These are phyloP conservation scores for Lucifuga dentata DNA, from an alignment of 2,113 vertebrate species.

Conservation along the genomic window DNA sequence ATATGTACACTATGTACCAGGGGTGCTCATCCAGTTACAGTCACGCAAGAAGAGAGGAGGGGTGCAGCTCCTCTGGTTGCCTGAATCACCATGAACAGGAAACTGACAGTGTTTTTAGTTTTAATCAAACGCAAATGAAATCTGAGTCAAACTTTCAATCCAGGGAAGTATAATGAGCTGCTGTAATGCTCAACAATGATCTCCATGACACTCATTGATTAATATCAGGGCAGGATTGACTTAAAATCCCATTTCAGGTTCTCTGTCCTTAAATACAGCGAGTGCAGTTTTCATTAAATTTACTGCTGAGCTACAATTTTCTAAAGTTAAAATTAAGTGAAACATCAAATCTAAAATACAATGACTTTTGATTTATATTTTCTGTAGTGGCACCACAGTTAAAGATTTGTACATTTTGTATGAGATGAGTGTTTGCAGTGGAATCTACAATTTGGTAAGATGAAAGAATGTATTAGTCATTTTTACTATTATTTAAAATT, in stretches of 20 bases:
- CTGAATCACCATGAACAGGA: conserved; percentile 8
- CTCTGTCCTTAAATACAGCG: no score
- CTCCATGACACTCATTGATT: no score
- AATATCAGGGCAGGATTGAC: no score
- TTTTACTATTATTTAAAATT: background rate
- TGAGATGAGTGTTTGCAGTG: background rate
- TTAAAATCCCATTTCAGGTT: no score
- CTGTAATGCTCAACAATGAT: background rate
- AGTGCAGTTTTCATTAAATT: background rate
- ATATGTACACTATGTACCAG: conserved; percentile 32
- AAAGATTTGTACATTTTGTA: background rate
- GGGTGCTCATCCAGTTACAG: background rate
- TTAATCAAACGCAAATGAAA: no score
- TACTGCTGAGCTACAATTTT: no score
- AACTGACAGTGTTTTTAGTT: background rate
- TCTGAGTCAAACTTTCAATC: background rate
- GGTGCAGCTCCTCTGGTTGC: conserved; percentile 24
- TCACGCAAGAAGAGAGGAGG: conserved; percentile 7
- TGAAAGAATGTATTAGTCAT: no score
- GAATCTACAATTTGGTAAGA: no score
- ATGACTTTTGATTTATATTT: background rate
- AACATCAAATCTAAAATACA: background rate
- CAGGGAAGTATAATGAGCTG: background rate
- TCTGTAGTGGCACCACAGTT: background rate
- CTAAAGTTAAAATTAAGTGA: background rate